phyloP scores from a whole-genome alignment of 1,140 invertebrate species.

The Listronotus oregonensis region DNA sequence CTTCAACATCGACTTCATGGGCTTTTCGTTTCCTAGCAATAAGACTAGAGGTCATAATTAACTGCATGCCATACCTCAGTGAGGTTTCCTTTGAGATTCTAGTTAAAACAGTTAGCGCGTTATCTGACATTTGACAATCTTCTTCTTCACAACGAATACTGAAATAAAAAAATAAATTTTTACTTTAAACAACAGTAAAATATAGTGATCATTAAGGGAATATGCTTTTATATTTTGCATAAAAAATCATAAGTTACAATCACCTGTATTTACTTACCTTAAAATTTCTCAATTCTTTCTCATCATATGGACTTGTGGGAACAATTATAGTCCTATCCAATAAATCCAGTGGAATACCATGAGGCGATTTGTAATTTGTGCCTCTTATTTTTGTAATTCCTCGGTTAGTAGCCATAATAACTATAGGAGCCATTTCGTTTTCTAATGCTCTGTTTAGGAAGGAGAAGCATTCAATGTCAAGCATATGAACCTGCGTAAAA shows the following conservation, averaged over 20 bases:
- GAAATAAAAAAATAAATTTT: constrained; percentile 11
- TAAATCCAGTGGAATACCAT: constrained; percentile 96
- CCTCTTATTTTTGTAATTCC: constrained; percentile 96
- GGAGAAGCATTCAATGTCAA: constrained; percentile 99
- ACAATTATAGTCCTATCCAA: constrained; percentile 96
- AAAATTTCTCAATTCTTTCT: constrained; percentile 91
- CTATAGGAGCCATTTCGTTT: constrained; percentile 94
- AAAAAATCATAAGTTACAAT: too few species aligned
- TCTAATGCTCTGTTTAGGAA: constrained; percentile 96
- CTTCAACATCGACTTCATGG: constrained; percentile 85
- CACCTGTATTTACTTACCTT: constrained; percentile 58
- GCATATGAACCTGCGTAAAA: constrained; percentile 86
- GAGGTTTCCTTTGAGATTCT: constrained; percentile 92
- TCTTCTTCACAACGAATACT: constrained; percentile 87
- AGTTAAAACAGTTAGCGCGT: constrained; percentile 90
- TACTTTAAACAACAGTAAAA: too few species aligned
- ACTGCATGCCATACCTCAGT: constrained; percentile 95
- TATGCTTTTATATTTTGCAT: too few species aligned
- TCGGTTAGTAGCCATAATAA: constrained; percentile 99
- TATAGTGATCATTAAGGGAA: too few species aligned
- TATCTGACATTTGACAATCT: constrained; percentile 92
- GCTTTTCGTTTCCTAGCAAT: constrained; percentile 84
- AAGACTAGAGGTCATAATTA: constrained; percentile 94
- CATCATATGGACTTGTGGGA: constrained; percentile 84
- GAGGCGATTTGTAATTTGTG: constrained; percentile 91